A percentile compares a stretch with the other conserved stretches of the same genome.
Evolutionary conservation across 2,797 vertebrate species (phyloP).

Genomic region (Tympanoctomys barrerae): DNA sequence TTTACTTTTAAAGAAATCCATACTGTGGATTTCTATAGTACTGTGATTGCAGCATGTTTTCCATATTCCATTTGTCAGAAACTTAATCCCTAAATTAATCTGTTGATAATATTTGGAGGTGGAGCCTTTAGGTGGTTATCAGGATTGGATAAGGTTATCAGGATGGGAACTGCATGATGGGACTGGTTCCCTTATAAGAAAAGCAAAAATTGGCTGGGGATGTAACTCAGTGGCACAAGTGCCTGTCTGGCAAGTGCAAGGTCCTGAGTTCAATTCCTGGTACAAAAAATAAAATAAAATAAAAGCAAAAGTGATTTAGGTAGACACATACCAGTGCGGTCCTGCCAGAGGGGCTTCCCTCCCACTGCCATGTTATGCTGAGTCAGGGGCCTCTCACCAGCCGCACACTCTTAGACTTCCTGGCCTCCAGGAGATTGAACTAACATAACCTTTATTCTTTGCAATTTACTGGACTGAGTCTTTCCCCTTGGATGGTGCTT

Average conservation of each 20-base stretch:
- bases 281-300: not conserved
- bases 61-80: not conserved
- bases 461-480: not conserved
- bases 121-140: not conserved
- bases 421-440: not conserved
- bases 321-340: not conserved
- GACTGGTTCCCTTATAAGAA: not conserved
- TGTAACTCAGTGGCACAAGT: no score
- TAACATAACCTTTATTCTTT: not conserved
- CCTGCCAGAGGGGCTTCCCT: not conserved
- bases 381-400: not conserved
- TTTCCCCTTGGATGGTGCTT: not conserved
- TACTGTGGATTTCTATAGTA: constrained; percentile 7
- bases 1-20: not conserved
- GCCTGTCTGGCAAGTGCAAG: no score
- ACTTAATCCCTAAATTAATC: not conserved
- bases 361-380: not conserved
- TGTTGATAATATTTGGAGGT: not conserved
- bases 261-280: no score
- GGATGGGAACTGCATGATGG: not conserved
- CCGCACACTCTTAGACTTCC: not conserved
- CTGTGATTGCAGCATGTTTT: not conserved
- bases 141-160: not conserved
- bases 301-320: not conserved
- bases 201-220: not conserved